Base-by-base conservation (phyloP, 2,113 vertebrate species). In the Hoplias malabaricus region DNA sequence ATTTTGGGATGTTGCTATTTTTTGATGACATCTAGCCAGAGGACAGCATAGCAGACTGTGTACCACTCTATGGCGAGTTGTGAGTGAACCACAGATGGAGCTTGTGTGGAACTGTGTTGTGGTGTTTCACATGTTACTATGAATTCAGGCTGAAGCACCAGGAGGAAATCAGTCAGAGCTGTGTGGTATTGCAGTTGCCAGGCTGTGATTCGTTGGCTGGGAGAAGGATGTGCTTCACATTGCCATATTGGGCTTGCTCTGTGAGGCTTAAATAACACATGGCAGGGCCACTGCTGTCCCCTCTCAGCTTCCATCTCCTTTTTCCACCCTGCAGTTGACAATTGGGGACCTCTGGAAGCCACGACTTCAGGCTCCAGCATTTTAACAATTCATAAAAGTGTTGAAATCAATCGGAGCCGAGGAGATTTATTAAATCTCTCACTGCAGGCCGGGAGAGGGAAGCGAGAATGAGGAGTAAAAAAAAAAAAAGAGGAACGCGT, bases 331-430 rank as follows among this genome's bases (percentile, higher is more conserved):
- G 72, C 84, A 86, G 69, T 71, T 89, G 84, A 88, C 83, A 81
- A 84, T 33, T 53, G n/a, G 68, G 67, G 57, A 71, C 50, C 40
- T 79, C 36, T 77, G 36, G 62, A 79, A 42, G 69, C 74, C 31
- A 62, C 73, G 59, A 82, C 59, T 69, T 80, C 66, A 83, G 70
- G 73, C 63, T 73, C 56, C 81, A 71, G 86, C 87, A 92, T 94
- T 94, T 94, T 93, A 94, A 91, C 94, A 94, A 93, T 93, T 94
- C 93, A 94, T 96, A 95, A 96, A 82, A 89, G 91, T 89, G 77
- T 92, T 92, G 91, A 95, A 95, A 94, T 94, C 93, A 94, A 92
- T 93, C 88, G 80, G 76, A 84, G 86, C 50, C 86, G 82, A 84
- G 86, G 85, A 94, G 88, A 94, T 95, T 93, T 94, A 94, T 93